Evolutionary conservation across 2,888 invertebrate species (phyloP), one percentile per base, ranked within the genome.

Genomic region (Orchestes rusci): DNA sequence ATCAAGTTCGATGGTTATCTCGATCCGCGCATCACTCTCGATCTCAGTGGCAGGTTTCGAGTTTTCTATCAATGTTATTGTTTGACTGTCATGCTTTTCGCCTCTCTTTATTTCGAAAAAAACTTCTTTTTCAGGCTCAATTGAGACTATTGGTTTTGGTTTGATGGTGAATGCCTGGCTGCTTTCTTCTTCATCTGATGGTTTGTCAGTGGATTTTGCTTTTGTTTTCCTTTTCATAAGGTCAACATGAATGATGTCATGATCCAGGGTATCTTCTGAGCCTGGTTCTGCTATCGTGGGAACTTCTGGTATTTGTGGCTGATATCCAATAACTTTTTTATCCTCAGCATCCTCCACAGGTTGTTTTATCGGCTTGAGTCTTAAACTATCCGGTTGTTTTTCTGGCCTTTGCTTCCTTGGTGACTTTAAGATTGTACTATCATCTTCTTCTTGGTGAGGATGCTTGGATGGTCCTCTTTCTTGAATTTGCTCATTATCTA

Each of bases 391-490:
- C 8, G 61, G 53, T 53, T 56, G 18, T 57, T 52, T 50, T 33
- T 59, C 52, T 38, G 57, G 44, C 59, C 63, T 54, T n/a, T 46
- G 47, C 37, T 57, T 48, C 42, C 55, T 48, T 34, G 52, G 48
- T 39, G 56, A 50, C 53, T 54, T 55, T 38, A 53, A 47, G 47
- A 45, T 44, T 32, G 59, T 45, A 39, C 59, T 56, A 32, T 56
- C 49, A 55, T 62, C 56, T 31, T 61, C 48, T 12, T 57, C 52
- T 53, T 59, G 55, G 39, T 60, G 57, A 41, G 59, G 54, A 45
- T 60, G 58, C 34, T 64, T 63, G 38, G 63, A 59, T 37, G 60
- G 53, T 40, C 54, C 56, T n/a, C n/a, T n/a, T n/a, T n/a, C n/a
- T n/a, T n/a, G n/a, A n/a, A n/a, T n/a, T n/a, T n/a, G n/a, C n/a